Conservation (phyloP, 2,113 vertebrate genomes). For the Athene cunicularia region DNA sequence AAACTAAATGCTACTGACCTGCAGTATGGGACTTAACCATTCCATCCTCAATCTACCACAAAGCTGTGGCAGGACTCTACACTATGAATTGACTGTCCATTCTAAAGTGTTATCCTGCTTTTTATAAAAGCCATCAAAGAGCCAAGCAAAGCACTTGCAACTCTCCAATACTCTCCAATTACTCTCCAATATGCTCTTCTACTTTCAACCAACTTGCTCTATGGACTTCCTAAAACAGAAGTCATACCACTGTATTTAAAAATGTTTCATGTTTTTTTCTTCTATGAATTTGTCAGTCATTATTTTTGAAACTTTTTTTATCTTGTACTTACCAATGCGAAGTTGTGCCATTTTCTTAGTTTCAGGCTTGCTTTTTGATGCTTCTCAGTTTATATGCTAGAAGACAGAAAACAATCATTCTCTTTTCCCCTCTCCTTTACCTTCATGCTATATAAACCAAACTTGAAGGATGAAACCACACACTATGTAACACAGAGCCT, state of each 20-base stretch:
- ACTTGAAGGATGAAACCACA: neutral
- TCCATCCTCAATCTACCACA: neutral
- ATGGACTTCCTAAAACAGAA: neutral
- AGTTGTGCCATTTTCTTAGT: neutral
- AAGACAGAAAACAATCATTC: neutral
- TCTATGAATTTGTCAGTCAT: neutral
- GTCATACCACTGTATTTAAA: neutral
- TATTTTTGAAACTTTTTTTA: neutral
- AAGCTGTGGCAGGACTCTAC: neutral
- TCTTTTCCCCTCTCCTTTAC: neutral
- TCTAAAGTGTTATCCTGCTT: neutral
- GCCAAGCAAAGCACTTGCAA: neutral
- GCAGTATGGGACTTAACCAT: neutral
- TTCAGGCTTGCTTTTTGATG: neutral
- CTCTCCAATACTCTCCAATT: neutral
- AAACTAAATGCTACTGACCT: neutral
- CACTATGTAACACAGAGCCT: neutral
- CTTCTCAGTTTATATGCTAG: neutral
- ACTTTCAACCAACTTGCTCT: neutral
- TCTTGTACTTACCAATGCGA: neutral
- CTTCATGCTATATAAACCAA: neutral
- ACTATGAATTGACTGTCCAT: neutral
- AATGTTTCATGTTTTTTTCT: neutral
- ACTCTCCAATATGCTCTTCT: neutral
- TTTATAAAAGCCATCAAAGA: neutral